Conservation (phyloP, 2,797 vertebrate species). For the Microctenopoma steveboyesi region DNA sequence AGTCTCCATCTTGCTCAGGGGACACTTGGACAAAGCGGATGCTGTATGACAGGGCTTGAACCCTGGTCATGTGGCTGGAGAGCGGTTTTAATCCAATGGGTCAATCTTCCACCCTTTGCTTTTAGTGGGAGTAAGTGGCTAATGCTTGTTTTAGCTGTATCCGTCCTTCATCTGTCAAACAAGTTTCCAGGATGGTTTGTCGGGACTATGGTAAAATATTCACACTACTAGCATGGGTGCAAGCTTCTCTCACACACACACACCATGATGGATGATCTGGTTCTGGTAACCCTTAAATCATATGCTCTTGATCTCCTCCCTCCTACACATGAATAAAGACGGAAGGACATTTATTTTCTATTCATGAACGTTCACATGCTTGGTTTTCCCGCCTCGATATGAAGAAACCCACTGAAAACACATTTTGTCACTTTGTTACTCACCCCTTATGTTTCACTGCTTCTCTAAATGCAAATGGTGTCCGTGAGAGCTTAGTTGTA, state of each 20-base stretch:
- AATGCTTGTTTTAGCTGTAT: slow-evolving; percentile 11
- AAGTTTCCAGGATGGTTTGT: slow-evolving; percentile 34
- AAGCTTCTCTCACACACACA: slow-evolving; percentile 14
- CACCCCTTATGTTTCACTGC: slow-evolving; percentile 3
- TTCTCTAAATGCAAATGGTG: slow-evolving; percentile 30
- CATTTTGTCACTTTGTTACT: slow-evolving; percentile 2
- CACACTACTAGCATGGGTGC: no score
- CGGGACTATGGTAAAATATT: slow-evolving; percentile 18
- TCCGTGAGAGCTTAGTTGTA: slow-evolving; percentile 1
- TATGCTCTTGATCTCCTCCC: slow-evolving; percentile 47
- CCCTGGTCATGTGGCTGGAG: not conserved
- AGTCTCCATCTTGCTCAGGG: slow-evolving; percentile 7
- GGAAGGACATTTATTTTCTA: not conserved
- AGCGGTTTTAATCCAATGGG: slow-evolving; percentile 1
- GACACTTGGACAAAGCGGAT: slow-evolving; percentile 27
- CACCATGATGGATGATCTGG: slow-evolving; percentile 33
- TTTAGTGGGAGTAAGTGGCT: not conserved
- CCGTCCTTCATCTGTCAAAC: slow-evolving; percentile 13
- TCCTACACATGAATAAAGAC: slow-evolving; percentile 29
- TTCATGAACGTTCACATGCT: slow-evolving; percentile 19
- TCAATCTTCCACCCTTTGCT: slow-evolving; percentile 20
- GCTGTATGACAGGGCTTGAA: slow-evolving; percentile 35
- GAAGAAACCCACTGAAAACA: not conserved
- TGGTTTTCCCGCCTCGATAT: not conserved
- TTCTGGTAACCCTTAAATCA: slow-evolving; percentile 39